A percentile compares a stretch with the other conserved stretches of the same genome.
Conservation (phyloP, 2,888 invertebrate species). For the Tachystola acroxantha region DNA sequence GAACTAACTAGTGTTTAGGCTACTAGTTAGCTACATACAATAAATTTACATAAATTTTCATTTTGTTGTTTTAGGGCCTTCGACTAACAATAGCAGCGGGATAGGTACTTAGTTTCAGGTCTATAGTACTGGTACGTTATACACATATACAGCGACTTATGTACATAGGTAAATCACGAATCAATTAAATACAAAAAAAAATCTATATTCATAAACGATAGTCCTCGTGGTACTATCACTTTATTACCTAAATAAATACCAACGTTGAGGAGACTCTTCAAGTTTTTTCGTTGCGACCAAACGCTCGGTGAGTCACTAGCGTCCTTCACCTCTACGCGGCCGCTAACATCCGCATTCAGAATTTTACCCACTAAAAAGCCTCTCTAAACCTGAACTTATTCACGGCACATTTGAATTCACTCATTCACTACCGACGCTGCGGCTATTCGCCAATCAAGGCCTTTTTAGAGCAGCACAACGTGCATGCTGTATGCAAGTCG, state of each 20-base stretch:
- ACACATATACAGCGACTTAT: no score
- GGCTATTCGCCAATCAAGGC: slow-evolving; percentile 21
- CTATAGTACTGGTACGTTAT: not conserved
- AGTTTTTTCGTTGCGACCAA: slow-evolving; percentile 40
- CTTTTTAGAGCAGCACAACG: slow-evolving; percentile 20
- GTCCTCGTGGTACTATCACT: no score
- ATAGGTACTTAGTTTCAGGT: not conserved
- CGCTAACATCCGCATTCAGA: slow-evolving; percentile 59
- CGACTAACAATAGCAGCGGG: not conserved
- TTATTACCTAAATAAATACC: slow-evolving; percentile 11
- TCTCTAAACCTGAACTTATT: slow-evolving; percentile 29
- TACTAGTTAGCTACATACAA: slow-evolving; percentile 5
- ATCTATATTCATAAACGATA: no score
- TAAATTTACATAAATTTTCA: slow-evolving; percentile 1
- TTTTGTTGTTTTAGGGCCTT: slow-evolving; percentile 1
- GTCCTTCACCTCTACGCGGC: slow-evolving; percentile 61
- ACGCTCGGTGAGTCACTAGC: slow-evolving; percentile 55
- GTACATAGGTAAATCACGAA: no score
- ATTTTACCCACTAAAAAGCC: slow-evolving; percentile 42
- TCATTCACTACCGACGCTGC: slow-evolving; percentile 38
- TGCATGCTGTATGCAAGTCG: slow-evolving; percentile 15
- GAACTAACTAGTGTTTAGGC: slow-evolving; percentile 11
- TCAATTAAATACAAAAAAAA: no score
- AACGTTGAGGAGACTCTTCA: slow-evolving; percentile 30
- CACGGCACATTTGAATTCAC: slow-evolving; percentile 46